Conservation (phyloP, 2,113 vertebrate species). For the Lophotis ruficrista region DNA sequence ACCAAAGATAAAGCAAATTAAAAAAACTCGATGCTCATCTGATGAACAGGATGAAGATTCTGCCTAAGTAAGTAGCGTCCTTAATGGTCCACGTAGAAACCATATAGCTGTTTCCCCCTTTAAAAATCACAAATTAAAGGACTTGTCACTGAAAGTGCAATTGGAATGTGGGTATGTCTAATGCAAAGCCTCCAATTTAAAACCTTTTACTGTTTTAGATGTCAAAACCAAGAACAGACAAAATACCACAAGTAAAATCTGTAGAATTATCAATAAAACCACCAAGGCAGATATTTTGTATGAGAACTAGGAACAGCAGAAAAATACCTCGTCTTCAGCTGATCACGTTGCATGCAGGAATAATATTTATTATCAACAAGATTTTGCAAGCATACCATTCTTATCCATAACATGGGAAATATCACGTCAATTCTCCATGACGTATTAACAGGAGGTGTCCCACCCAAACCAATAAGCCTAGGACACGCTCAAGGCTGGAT, state of each 20-base stretch:
- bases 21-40: background rate
- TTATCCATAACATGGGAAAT: background rate
- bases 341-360: background rate
- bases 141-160: background rate
- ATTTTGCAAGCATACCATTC: background rate
- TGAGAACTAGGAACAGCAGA: background rate
- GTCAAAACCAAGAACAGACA: background rate
- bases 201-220: constrained; percentile 3
- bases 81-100: constrained; percentile 14
- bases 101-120: background rate
- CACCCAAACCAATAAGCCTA: background rate
- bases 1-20: background rate
- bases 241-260: constrained; percentile 3
- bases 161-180: background rate
- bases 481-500: background rate
- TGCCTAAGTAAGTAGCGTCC: background rate
- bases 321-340: background rate
- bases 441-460: background rate
- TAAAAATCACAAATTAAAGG: constrained; percentile 3
- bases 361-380: background rate
- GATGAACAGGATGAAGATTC: background rate
- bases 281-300: background rate
- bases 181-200: constrained; percentile 25
- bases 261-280: background rate
- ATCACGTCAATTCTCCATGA: background rate